These are phyloP conservation scores for Pantherophis vulpinus DNA, from an alignment of 2,797 vertebrate species.

Conservation along the genomic window DNA sequence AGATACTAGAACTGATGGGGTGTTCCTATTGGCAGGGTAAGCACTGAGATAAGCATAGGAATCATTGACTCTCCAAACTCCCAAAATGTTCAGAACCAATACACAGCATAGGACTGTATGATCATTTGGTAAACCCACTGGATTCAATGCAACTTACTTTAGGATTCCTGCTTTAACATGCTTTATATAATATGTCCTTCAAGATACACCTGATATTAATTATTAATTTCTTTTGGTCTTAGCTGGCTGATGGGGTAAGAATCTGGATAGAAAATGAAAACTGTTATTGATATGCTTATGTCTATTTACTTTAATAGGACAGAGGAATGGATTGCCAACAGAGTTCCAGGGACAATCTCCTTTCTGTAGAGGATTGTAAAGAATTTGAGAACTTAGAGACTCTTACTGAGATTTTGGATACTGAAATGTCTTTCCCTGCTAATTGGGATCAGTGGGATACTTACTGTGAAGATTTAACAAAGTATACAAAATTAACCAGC, in stretches of 20 bases:
- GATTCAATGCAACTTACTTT: background rate
- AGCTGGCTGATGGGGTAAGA: background rate
- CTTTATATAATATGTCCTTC: background rate
- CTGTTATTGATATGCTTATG: constrained; percentile 30
- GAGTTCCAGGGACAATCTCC: constrained; percentile 88
- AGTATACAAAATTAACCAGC: constrained; percentile 95
- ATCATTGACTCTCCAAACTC: constrained; percentile 2
- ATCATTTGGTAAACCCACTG: background rate
- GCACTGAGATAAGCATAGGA: background rate
- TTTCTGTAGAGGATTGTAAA: constrained; percentile 85
- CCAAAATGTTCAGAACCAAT: background rate
- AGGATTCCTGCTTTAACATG: background rate
- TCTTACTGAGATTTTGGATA: constrained; percentile 85
- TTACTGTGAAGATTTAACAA: constrained; percentile 98
- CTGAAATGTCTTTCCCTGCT: constrained; percentile 84
- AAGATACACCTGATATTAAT: background rate
- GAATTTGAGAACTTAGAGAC: constrained; percentile 90
- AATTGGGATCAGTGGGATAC: constrained; percentile 99
- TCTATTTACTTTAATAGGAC: constrained; percentile 75
- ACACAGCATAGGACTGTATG: background rate
- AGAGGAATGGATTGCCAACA: constrained; percentile 93
- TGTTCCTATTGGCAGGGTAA: background rate
- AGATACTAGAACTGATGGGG: background rate
- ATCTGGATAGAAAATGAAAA: constrained; percentile 1
- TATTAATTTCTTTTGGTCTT: background rate